Evolutionary conservation across 2,797 vertebrate genomes (phyloP), one percentile per base, ranked within the genome.

Genomic region (Platyrinchus mystaceus): DNA sequence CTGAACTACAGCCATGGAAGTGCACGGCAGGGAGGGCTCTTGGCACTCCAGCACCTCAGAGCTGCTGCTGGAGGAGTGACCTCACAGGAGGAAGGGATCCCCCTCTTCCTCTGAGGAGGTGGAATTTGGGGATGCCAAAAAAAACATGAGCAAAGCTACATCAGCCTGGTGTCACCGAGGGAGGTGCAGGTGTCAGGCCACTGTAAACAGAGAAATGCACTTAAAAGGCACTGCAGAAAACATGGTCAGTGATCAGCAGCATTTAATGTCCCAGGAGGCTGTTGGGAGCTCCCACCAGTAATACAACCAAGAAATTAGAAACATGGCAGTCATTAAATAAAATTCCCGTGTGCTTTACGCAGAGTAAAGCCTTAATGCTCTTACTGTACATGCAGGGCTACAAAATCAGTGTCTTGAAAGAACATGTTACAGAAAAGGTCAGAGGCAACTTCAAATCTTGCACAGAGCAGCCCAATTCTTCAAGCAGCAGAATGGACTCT

Each of bases 341-440:
- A 87, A 84, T 55, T 55, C 76, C 49, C 1, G 6, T 74, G 84
- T 43, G 87, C 93, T 90, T 74, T 53, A 92, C 83, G 0, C 37
- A 37, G 70, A 89, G 95, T 80, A 96, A 96, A 95, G 95, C 96
- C 83, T 75, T 87, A 79, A 89, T 46, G 78, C 67, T 75, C 66
- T 56, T 84, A 77, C 27, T 79, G 83, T 71, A 87, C 93, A 79
- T 97, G 97, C 97, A 95, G 93, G 94, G 96, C 97, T 97, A 96
- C 93, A 97, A 97, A 97, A 97, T 59, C 94, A 96, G 97, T 92
- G 96, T 97, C 95, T 97, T 93, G 93, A 85, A 96, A 97, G 97
- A 96, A 96, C 94, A 93, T 19, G 76, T 95, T 96, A 97, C 95
- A 91, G 83, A 95, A 95, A 97, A 96, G 53, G 77, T 96, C 90